Evolutionary conservation across 1,140 invertebrate species (phyloP).

Genomic region (Tetraneura akinire): DNA sequence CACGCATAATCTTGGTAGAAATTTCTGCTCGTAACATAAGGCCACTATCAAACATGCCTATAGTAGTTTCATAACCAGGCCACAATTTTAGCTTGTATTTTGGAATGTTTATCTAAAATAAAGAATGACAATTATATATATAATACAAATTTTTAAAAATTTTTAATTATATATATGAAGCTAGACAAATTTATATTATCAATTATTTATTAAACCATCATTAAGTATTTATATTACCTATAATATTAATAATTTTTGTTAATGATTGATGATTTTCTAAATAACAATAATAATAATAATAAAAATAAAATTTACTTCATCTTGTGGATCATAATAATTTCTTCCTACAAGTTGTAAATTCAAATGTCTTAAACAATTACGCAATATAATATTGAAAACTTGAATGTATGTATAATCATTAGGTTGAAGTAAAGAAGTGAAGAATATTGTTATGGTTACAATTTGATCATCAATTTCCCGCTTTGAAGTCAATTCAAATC

Average conservation of each 20-base stretch:
- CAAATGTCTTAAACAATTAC: conserved; percentile 68
- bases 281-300: no score
- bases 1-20: conserved; percentile 72
- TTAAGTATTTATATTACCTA: no score
- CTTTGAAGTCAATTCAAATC: conserved; percentile 57
- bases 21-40: conserved; percentile 76
- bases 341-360: conserved; percentile 72
- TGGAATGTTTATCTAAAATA: conserved; percentile 58
- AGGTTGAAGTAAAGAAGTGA: conserved; percentile 57
- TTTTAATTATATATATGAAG: not conserved
- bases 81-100: conserved; percentile 67
- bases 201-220: no score
- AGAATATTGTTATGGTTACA: conserved; percentile 58
- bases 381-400: conserved; percentile 75
- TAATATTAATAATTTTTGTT: no score
- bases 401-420: conserved; percentile 62
- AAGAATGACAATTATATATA: not conserved
- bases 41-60: conserved; percentile 74
- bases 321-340: conserved; percentile 75
- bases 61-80: conserved; percentile 78
- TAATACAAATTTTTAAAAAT: not conserved
- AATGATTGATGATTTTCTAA: no score
- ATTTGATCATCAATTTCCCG: conserved; percentile 56
- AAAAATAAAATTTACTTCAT: conserved; percentile 64
- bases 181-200: not conserved